phyloP scores from a whole-genome alignment of 1,140 invertebrate species.

The Saccostrea cuccullata region DNA sequence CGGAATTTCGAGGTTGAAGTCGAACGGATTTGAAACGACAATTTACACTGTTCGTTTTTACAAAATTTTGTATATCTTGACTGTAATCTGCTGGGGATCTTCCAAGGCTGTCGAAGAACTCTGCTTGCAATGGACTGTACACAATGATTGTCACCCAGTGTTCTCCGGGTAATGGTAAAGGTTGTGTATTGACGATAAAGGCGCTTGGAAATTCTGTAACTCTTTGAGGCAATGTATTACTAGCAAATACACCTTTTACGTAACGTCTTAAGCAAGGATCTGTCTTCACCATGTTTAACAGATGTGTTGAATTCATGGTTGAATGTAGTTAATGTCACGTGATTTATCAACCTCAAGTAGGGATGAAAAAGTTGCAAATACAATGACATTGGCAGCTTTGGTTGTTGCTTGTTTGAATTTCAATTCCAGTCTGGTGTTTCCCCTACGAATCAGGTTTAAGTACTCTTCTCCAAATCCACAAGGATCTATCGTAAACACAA shows the following conservation, averaged over 20 bases:
- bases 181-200: slow-evolving; percentile 45
- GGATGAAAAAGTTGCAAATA: slow-evolving; percentile 24
- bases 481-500: slow-evolving; percentile 36
- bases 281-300: neutral
- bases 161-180: neutral
- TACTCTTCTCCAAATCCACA: slow-evolving; percentile 37
- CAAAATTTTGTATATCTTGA: neutral
- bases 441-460: slow-evolving; percentile 35
- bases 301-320: slow-evolving; percentile 5
- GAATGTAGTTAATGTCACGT: slow-evolving; percentile 38
- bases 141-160: slow-evolving; percentile 40
- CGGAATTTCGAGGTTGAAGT: neutral
- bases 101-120: slow-evolving; percentile 46
- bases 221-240: slow-evolving; percentile 16
- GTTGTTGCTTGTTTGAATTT: slow-evolving; percentile 21
- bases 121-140: neutral
- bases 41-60: neutral
- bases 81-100: neutral
- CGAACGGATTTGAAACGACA: neutral
- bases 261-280: neutral
- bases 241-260: neutral
- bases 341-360: slow-evolving; percentile 37
- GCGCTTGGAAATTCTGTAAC: neutral
- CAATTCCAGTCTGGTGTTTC: slow-evolving; percentile 43
- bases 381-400: slow-evolving; percentile 4